Base-by-base conservation (phyloP, 92 coral and sea anemone genomes). In the Nematostella vectensis region DNA sequence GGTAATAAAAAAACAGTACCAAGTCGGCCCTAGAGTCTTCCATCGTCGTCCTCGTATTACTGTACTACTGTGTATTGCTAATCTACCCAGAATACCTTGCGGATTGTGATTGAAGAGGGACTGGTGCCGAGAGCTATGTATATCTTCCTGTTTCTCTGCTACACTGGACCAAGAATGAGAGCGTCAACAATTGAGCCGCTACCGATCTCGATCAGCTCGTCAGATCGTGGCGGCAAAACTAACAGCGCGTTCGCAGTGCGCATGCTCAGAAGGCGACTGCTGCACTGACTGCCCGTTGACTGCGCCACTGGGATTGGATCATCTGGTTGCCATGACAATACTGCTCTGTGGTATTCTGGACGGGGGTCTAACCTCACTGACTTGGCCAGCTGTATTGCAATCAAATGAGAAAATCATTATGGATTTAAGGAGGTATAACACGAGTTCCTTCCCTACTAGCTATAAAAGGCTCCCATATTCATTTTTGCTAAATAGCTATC, bases 201-300 rank as follows among this genome's bases (percentile, higher is more conserved):
- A 9, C 66, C 33, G 8, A 91, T 43, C 38, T 70, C 66, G 3
- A 57, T 83, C 8, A 65, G 62, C 24, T 39, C 42, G 27, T 82
- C 82, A 28, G 88, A 69, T 61, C 83, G 75, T 16, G 96, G 79
- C 21, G 96, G 98, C 47, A 86, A 63, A 50, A 74, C 98, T 26
- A 91, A 71, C 47, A 91, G 72, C 2, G 95, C 96, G 62, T 91
- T 91, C 19, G 98, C 96, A 15, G 96, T 87, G 25, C 98, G 93
- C 88, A 91, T 87, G 67, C 98, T 91, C 70, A 86, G 56, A 29
- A 91, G 75, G 50, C 98, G 86, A 67, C 98, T 91, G 74, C 98
- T 91, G 56, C 98, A 91, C 65, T 91, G 98, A 61, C 96, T 87
- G 55, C 98, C 98, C 43, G 98, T 91, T 38, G 96, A 77, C 18